phyloP scores from a whole-genome alignment of 2,888 invertebrate species.

The Watsonalla cultraria region DNA sequence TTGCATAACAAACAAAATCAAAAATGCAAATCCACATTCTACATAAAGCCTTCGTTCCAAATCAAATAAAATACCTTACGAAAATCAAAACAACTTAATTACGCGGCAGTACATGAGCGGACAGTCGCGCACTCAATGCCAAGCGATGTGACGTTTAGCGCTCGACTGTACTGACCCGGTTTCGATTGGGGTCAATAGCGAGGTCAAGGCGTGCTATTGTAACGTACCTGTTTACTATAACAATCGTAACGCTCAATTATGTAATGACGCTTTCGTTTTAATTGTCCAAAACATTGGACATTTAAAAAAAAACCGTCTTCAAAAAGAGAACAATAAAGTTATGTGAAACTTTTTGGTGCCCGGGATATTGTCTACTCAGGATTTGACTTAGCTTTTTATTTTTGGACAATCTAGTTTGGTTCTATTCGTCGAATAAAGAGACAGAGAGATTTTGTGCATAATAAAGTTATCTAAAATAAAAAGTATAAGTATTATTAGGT shows the following conservation, averaged over 20 bases:
- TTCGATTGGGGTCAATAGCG: conserved; percentile 46
- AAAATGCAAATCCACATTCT: neutral
- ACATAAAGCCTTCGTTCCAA: neutral
- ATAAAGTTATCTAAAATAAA: too few relatives aligned
- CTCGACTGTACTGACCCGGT: conserved; percentile 28
- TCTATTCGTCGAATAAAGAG: too few relatives aligned
- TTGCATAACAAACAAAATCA: neutral
- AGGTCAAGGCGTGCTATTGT: conserved; percentile 47
- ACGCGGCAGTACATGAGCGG: neutral
- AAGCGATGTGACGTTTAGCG: neutral
- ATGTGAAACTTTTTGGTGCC: too few relatives aligned
- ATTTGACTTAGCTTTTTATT: too few relatives aligned
- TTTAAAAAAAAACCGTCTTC: too few relatives aligned
- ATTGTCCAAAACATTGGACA: neutral
- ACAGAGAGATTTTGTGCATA: too few relatives aligned
- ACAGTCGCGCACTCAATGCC: neutral
- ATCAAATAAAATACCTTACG: neutral
- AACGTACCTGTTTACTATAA: conserved; percentile 11
- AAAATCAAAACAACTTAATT: neutral
- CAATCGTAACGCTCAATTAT: neutral
- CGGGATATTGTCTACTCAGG: too few relatives aligned
- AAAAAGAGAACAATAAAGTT: too few relatives aligned
- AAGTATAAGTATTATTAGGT: too few relatives aligned
- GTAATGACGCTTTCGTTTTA: neutral
- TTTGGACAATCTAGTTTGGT: too few relatives aligned